Evolutionary conservation across 1,140 invertebrate genomes (phyloP).

Genomic region (Gryllus bimaculatus): DNA sequence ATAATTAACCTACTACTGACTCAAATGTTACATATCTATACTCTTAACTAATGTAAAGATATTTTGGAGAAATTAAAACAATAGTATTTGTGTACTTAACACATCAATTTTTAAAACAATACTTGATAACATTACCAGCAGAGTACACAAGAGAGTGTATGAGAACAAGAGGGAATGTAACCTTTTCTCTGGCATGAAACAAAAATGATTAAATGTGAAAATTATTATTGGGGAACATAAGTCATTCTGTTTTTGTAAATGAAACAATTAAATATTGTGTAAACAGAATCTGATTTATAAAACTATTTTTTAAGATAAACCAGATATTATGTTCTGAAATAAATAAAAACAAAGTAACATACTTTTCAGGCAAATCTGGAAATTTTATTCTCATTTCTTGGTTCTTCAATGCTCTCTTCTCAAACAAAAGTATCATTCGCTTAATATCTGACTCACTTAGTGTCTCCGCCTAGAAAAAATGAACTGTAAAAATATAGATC

Average conservation of each 20-base stretch:
- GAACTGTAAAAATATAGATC: slow-evolving; percentile 16
- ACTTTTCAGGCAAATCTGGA: slow-evolving; percentile 84
- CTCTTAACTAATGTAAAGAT: too few species aligned
- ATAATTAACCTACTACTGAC: too few species aligned
- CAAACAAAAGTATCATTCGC: slow-evolving; percentile 82
- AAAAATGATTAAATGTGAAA: not conserved
- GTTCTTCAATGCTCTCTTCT: slow-evolving; percentile 89
- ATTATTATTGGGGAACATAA: not conserved
- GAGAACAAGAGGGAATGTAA: too few species aligned
- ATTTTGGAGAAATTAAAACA: too few species aligned
- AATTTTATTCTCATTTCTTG: slow-evolving; percentile 98
- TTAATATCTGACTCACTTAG: slow-evolving; percentile 83
- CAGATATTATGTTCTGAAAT: not conserved
- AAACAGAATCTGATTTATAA: not conserved
- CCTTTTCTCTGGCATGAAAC: not conserved
- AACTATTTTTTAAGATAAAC: not conserved
- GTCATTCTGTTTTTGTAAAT: not conserved
- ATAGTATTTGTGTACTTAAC: too few species aligned
- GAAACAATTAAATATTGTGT: not conserved
- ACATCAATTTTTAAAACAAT: too few species aligned
- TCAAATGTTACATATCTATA: too few species aligned
- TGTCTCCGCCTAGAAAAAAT: slow-evolving; percentile 50
- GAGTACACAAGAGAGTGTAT: too few species aligned
- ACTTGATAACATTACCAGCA: too few species aligned
- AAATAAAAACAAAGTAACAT: not conserved